Conservation (phyloP, 2,113 vertebrate species). For the Elaphurus davidianus region DNA sequence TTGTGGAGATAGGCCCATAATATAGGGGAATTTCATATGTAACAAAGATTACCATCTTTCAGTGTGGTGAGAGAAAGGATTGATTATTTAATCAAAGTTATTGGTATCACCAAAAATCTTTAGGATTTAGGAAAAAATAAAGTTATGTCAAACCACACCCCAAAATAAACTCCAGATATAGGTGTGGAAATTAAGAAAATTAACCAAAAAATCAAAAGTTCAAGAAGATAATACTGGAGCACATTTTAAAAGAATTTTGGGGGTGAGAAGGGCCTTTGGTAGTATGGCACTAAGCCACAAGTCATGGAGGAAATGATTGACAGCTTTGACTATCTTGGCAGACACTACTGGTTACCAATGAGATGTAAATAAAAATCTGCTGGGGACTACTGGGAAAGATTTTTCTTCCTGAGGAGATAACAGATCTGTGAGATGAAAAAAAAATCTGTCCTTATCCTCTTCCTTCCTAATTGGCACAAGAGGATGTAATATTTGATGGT, state of each 20-base stretch:
- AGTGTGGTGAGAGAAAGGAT: not conserved
- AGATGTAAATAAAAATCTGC: slow-evolving; percentile 15
- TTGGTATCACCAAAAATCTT: not conserved
- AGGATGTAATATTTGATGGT: not conserved
- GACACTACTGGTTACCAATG: not conserved
- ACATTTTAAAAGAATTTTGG: not conserved
- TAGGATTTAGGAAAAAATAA: not conserved
- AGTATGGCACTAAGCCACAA: not conserved
- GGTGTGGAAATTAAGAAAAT: not conserved
- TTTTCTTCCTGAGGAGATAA: not conserved
- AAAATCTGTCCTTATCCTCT: not conserved
- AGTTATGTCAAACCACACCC: not conserved
- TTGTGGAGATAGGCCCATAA: not conserved
- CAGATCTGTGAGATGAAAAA: not conserved
- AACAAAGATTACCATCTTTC: slow-evolving; percentile 16
- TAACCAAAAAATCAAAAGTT: not conserved
- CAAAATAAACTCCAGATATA: slow-evolving; percentile 12
- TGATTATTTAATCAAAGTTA: slow-evolving; percentile 23
- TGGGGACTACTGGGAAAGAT: not conserved
- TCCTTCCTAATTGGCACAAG: not conserved
- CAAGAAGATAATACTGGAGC: not conserved
- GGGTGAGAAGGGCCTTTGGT: not conserved
- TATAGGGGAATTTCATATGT: not conserved
- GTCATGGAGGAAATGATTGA: not conserved
- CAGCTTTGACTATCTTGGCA: slow-evolving; percentile 21